Evolutionary conservation across 2,113 vertebrate species (phyloP).

Genomic region (Balaenoptera acutorostrata): DNA sequence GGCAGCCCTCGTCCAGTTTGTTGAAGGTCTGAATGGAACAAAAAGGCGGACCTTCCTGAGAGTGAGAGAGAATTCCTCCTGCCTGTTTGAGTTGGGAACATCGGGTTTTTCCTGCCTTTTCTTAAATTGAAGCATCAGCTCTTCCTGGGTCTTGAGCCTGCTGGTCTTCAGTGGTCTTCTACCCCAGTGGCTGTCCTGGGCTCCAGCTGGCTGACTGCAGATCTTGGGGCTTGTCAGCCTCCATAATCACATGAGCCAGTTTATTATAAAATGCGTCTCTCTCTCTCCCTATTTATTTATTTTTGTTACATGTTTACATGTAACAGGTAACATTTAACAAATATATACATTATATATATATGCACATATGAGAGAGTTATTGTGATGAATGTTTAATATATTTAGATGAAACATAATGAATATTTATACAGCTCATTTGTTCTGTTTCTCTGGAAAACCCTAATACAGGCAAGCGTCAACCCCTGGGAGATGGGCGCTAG

Average conservation of each 20-base stretch:
- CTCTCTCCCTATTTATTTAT: background rate
- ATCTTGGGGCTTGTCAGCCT: background rate
- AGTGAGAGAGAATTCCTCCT: too few species aligned
- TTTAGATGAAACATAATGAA: background rate
- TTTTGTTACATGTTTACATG: background rate
- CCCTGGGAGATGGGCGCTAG: background rate
- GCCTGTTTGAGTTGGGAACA: background rate
- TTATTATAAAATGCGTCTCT: background rate
- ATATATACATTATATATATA: background rate
- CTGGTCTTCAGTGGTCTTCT: background rate
- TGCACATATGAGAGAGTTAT: background rate
- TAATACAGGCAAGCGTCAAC: background rate
- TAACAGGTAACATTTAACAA: too few species aligned
- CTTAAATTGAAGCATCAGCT: background rate
- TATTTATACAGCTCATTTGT: background rate
- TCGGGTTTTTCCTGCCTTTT: background rate
- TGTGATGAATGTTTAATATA: background rate
- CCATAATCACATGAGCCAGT: background rate
- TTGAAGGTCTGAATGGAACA: background rate
- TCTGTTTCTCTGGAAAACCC: background rate
- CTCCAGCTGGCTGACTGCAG: background rate
- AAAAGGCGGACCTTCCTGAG: background rate
- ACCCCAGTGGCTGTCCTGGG: background rate
- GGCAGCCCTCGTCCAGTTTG: background rate
- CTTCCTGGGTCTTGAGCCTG: background rate